Evolutionary conservation across 1,140 invertebrate species (phyloP).

Genomic region (Solenopsis invicta): DNA sequence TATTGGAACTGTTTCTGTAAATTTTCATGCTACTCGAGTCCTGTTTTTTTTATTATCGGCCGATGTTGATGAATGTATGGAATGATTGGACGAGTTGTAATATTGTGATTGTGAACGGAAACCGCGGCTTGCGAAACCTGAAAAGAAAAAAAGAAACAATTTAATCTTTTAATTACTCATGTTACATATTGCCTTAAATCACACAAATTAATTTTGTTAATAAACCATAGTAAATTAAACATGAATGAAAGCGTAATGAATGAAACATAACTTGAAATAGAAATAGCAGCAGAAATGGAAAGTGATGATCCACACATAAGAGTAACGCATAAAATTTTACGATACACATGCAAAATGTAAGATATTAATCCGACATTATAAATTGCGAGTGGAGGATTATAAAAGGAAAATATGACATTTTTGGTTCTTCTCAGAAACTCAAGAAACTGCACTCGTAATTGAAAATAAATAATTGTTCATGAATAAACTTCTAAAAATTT

Average conservation of each 20-base stretch:
- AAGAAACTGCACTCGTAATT: not conserved
- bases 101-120: constrained; percentile 25
- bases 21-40: constrained; percentile 4
- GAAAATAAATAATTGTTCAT: not conserved
- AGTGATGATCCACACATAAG: not conserved
- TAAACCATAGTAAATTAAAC: not conserved
- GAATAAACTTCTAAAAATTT: not conserved
- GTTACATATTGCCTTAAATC: not conserved
- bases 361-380: not conserved
- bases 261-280: constrained; percentile 5
- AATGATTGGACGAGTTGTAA: constrained; percentile 45
- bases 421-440: not conserved
- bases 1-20: constrained; percentile 4
- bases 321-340: not conserved
- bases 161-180: constrained; percentile 1
- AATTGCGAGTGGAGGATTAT: not conserved
- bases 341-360: not conserved
- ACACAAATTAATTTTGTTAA: constrained; percentile 22
- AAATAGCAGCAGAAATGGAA: not conserved
- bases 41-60: not conserved
- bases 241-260: not conserved
- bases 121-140: constrained; percentile 27
- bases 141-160: not conserved
- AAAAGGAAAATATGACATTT: constrained; percentile 10
- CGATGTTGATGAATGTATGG: constrained; percentile 22